Base-by-base conservation (phyloP, 2,888 invertebrate genomes). In the Mythimna ferrago region DNA sequence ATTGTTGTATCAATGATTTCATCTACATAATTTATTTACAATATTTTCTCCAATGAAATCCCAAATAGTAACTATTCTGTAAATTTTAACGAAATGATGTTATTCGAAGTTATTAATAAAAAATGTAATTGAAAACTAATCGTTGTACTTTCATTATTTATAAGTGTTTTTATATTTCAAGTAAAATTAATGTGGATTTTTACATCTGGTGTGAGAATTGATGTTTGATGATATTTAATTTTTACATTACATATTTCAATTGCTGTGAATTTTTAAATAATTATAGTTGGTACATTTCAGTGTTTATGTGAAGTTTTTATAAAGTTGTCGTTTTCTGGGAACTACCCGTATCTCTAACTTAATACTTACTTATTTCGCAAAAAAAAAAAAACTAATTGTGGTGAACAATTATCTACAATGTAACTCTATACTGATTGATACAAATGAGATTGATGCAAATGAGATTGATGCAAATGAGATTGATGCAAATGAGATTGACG, bases 1-100 rank as follows among this genome's bases (percentile, higher is more conserved):
- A 85, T 85, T 88, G 80, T 87, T 86, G 68, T 86, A 86, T 80
- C 41, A 79, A 80, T 87, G 67, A 85, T 88, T 88, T 87, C 76
- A 63, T 82, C 58, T 82, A 64, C 66, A 71, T 63, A 70, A 76
- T 54, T 68, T 69, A 72, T 82, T 82, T 38, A 70, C 51, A 66
- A 73, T 70, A 73, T 73, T 82, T 76, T 73, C 80, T 84, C 82
- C 75, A 63, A 79, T 71, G 63, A 73, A 81, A 69, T 83, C 71
- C 79, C 76, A 82, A 81, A 76, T 81, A 62, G 65, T 83, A 72
- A 70, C 16, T 78, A 61, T 63, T 78, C 81, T 16, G 64, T 75
- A 82, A 81, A 72, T 71, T 73, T 69, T 71, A 70, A 71, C 35
- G 56, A 78, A 79, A 71, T 38, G 26, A 71, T 73, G 71, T 56